These are phyloP conservation scores for Sorex maritimensis DNA, from an alignment of 2,797 vertebrate species.

Conservation along the genomic window DNA sequence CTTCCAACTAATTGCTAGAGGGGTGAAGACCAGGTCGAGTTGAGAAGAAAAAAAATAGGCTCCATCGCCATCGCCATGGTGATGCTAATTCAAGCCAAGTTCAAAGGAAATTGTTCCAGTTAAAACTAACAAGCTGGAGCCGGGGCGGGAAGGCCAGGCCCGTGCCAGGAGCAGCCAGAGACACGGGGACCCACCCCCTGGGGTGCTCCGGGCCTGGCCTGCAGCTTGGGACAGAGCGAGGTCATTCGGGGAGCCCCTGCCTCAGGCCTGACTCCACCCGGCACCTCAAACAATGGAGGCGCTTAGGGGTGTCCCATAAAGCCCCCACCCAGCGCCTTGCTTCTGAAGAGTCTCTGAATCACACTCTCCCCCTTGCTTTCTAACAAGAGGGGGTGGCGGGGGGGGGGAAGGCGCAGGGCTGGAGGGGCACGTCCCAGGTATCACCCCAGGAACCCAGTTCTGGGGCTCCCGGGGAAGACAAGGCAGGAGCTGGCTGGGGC, in stretches of 20 bases:
- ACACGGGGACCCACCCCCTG: slow-evolving; percentile 39
- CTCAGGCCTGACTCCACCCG: neutral
- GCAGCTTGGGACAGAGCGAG: neutral
- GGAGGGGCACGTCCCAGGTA: neutral
- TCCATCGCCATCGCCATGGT: slow-evolving; percentile 91
- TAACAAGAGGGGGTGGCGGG: neutral
- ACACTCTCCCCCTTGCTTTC: neutral
- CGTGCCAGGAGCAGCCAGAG: slow-evolving; percentile 82
- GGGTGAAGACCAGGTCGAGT: slow-evolving; percentile 89
- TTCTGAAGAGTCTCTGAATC: neutral
- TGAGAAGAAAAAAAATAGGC: slow-evolving; percentile 88
- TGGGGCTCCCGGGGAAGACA: too few relatives aligned
- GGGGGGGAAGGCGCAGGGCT: neutral
- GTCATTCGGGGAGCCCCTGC: neutral
- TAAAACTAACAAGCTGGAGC: slow-evolving; percentile 88
- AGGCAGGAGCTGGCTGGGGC: neutral
- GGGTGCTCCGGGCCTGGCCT: neutral
- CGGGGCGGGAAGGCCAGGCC: slow-evolving; percentile 76
- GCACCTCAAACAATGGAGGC: neutral
- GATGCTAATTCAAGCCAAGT: slow-evolving; percentile 91
- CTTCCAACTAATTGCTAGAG: slow-evolving; percentile 77
- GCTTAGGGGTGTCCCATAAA: neutral
- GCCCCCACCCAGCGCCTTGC: neutral
- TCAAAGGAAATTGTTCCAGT: slow-evolving; percentile 90
- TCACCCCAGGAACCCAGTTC: neutral